Conservation (phyloP, 92 coral and sea anemone species). For the Epizoanthus illoricatus region DNA sequence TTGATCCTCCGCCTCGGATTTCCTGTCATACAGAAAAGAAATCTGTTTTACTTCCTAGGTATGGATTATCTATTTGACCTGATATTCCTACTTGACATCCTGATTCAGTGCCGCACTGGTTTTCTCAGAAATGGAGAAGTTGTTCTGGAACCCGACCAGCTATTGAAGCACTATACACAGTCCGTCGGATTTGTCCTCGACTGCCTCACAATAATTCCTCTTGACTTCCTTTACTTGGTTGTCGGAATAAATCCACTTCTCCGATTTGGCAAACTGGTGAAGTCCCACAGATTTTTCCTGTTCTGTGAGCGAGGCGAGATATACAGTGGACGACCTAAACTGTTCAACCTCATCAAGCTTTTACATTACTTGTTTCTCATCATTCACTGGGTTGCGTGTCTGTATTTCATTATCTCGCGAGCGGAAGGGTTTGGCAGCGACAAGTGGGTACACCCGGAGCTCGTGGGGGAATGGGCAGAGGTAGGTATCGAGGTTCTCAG, state of each 20-base stretch:
- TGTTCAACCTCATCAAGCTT: conserved; percentile 89
- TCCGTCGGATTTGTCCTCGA: conserved; percentile 82
- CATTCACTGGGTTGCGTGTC: conserved; percentile 96
- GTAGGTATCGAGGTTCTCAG: conserved; percentile 44
- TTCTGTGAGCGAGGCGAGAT: conserved; percentile 94
- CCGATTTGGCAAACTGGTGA: conserved; percentile 79
- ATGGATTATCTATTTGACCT: conserved; percentile 82
- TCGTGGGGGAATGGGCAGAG: conserved; percentile 74
- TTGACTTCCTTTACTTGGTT: conserved; percentile 69
- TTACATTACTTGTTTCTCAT: conserved; percentile 88
- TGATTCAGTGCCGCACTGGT: conserved; percentile 82
- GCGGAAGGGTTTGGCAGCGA: conserved; percentile 88
- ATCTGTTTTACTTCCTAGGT: conserved; percentile 61
- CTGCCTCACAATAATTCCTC: conserved; percentile 66
- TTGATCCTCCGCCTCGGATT: conserved; percentile 73
- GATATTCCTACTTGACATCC: conserved; percentile 76
- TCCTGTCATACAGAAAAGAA: conserved; percentile 53
- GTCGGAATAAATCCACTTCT: conserved; percentile 75
- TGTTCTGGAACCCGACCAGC: conserved; percentile 58
- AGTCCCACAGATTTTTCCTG: conserved; percentile 75
- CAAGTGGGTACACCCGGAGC: conserved; percentile 81
- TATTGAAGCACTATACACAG: conserved; percentile 63
- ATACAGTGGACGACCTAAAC: conserved; percentile 84
- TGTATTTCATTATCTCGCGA: conserved; percentile 80
- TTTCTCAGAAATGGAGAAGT: conserved; percentile 82